Percentiles rank a stretch among this genome's conserved stretches.
Conservation (phyloP, 2,888 invertebrate genomes). For the Dasypogon diadema region DNA sequence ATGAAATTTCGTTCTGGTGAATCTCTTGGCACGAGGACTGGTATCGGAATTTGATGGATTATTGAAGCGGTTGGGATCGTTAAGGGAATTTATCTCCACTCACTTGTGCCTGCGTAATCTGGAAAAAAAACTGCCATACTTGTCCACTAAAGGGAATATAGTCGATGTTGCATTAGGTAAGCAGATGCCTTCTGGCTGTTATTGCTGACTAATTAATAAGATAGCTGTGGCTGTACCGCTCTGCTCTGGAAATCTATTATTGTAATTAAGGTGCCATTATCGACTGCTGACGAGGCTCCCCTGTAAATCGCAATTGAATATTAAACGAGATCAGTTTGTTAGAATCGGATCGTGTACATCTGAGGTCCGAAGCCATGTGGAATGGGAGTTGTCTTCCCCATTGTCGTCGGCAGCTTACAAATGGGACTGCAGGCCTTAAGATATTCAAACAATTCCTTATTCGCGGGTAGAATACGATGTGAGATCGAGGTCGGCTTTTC, state of each 20-base stretch:
- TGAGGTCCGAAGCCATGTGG: constrained; percentile 1
- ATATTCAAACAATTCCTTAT: constrained; percentile 60
- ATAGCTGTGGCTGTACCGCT: neutral
- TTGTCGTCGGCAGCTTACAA: constrained; percentile 49
- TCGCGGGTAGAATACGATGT: constrained; percentile 54
- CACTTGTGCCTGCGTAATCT: constrained; percentile 5
- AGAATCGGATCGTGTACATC: constrained; percentile 40
- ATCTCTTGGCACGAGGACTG: constrained; percentile 46
- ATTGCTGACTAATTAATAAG: constrained; percentile 38
- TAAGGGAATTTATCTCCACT: constrained; percentile 28
- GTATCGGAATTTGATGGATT: constrained; percentile 49
- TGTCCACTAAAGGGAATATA: neutral
- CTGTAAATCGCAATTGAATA: constrained; percentile 34
- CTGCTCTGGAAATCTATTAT: constrained; percentile 16
- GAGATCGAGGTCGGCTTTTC: constrained; percentile 46
- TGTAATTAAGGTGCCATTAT: constrained; percentile 43
- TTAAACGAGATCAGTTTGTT: constrained; percentile 33
- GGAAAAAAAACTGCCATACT: neutral
- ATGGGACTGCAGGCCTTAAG: constrained; percentile 56
- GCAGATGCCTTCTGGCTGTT: constrained; percentile 19
- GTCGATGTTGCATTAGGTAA: constrained; percentile 5
- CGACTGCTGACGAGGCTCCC: neutral
- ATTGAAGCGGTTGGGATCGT: constrained; percentile 26
- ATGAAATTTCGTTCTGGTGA: constrained; percentile 44
- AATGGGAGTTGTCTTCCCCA: constrained; percentile 49